These are phyloP conservation scores for Periophthalmus modestus DNA, from an alignment of 2,113 vertebrate species.

Conservation along the genomic window DNA sequence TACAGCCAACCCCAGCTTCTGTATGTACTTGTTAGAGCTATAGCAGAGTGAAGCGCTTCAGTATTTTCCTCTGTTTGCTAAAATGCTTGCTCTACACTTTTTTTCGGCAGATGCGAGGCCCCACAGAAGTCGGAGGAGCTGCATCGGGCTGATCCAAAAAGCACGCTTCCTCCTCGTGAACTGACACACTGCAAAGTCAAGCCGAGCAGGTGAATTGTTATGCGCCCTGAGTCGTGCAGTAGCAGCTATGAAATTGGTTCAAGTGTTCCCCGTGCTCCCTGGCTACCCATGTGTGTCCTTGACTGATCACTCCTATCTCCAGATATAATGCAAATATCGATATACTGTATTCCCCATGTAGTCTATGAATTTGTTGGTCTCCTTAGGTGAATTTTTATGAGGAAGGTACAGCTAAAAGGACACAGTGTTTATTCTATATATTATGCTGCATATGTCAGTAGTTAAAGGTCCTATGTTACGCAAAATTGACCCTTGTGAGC, in stretches of 20 bases:
- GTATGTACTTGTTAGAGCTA: conserved; percentile 25
- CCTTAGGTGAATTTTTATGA: conserved; percentile 4
- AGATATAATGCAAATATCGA: conserved; percentile 44
- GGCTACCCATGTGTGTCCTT: conserved; percentile 57
- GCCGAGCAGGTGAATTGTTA: conserved; percentile 64
- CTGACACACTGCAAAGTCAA: conserved; percentile 66
- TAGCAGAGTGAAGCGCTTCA: conserved; percentile 25
- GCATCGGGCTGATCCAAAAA: conserved; percentile 62
- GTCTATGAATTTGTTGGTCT: conserved; percentile 8
- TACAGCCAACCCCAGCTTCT: conserved; percentile 3
- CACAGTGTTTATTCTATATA: no score
- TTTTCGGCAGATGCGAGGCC: conserved; percentile 47
- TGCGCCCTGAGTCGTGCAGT: conserved; percentile 53
- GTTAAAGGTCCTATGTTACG: no score
- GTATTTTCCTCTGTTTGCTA: conserved; percentile 41
- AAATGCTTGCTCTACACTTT: conserved; percentile 56
- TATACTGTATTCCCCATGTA: conserved; percentile 23
- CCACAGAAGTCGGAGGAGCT: conserved; percentile 59
- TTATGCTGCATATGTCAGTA: no score
- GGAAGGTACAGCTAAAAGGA: background rate
- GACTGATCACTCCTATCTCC: conserved; percentile 48
- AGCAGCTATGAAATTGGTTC: conserved; percentile 58
- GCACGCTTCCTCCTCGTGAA: conserved; percentile 50
- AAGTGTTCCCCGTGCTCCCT: conserved; percentile 36
- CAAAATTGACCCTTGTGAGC: no score